These are phyloP conservation scores for Indicator maculatus DNA, from an alignment of 2,113 vertebrate genomes.

Conservation along the genomic window DNA sequence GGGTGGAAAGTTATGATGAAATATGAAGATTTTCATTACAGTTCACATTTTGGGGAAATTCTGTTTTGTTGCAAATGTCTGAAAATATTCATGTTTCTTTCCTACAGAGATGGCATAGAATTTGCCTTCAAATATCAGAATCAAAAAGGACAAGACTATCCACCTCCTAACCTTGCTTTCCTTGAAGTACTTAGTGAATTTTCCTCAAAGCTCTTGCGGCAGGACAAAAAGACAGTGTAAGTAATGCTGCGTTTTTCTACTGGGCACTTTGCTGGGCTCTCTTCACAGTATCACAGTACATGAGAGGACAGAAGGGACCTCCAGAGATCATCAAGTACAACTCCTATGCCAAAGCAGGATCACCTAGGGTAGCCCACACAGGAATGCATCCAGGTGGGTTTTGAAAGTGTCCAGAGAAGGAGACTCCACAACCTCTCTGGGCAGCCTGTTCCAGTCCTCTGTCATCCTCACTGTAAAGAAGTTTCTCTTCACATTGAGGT, in stretches of 20 bases:
- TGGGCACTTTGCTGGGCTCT: not conserved
- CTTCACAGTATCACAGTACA: too few species aligned
- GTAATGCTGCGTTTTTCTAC: slow-evolving; percentile 40
- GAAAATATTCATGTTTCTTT: not conserved
- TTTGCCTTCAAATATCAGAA: slow-evolving; percentile 99
- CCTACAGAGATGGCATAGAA: slow-evolving; percentile 93
- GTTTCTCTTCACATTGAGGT: too few species aligned
- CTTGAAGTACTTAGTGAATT: slow-evolving; percentile 97
- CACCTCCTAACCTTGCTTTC: slow-evolving; percentile 95
- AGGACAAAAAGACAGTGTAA: slow-evolving; percentile 99
- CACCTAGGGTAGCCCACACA: too few species aligned
- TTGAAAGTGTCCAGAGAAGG: too few species aligned
- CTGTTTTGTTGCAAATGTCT: not conserved
- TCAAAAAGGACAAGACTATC: slow-evolving; percentile 94
- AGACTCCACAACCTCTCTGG: too few species aligned
- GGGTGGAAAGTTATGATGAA: not conserved
- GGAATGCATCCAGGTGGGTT: too few species aligned
- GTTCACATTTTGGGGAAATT: not conserved
- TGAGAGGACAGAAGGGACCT: too few species aligned
- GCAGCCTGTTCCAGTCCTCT: too few species aligned
- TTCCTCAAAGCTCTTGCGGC: slow-evolving; percentile 95
- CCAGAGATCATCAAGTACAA: too few species aligned
- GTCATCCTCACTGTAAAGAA: too few species aligned
- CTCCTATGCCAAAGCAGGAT: too few species aligned
- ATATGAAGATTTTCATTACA: not conserved